Percentiles rank a stretch among this genome's conserved stretches.
Evolutionary conservation across 2,888 invertebrate species (phyloP).

Genomic region (Bellardia pandia): DNA sequence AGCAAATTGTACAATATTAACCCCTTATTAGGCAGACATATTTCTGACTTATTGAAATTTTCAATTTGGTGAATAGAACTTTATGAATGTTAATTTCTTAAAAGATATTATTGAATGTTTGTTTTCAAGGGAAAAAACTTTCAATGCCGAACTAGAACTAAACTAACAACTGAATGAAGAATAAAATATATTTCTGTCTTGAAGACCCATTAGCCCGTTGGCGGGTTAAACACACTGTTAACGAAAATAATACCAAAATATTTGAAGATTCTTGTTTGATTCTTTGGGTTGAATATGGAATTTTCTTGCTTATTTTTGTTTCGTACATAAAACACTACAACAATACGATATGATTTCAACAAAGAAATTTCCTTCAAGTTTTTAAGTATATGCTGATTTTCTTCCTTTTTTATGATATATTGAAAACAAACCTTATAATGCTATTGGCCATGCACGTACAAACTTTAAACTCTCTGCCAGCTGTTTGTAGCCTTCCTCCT

Average conservation of each 20-base stretch:
- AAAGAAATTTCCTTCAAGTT: conserved; percentile 62
- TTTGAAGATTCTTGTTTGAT: conserved; percentile 44
- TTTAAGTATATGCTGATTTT: conserved; percentile 69
- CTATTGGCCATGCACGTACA: conserved; percentile 72
- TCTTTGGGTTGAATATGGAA: conserved; percentile 20
- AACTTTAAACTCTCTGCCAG: conserved; percentile 71
- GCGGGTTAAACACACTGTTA: conserved; percentile 46
- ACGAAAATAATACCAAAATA: conserved; percentile 29
- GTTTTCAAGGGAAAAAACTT: too few species aligned
- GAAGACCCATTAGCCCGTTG: background rate
- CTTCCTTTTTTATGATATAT: conserved; percentile 69
- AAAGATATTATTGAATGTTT: too few species aligned
- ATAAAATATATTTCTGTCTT: too few species aligned
- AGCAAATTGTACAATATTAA: conserved; percentile 66
- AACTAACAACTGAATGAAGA: too few species aligned
- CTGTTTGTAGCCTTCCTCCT: conserved; percentile 66
- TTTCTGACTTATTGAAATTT: background rate
- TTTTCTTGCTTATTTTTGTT: conserved; percentile 35
- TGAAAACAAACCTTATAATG: conserved; percentile 69
- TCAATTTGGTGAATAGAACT: background rate
- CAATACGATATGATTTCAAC: conserved; percentile 53
- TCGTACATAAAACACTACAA: conserved; percentile 1
- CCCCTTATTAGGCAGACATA: background rate
- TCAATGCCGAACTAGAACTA: too few species aligned
- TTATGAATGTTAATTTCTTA: too few species aligned